Evolutionary conservation across 2,113 vertebrate species (phyloP).

Genomic region (Gymnocephalus cernua): DNA sequence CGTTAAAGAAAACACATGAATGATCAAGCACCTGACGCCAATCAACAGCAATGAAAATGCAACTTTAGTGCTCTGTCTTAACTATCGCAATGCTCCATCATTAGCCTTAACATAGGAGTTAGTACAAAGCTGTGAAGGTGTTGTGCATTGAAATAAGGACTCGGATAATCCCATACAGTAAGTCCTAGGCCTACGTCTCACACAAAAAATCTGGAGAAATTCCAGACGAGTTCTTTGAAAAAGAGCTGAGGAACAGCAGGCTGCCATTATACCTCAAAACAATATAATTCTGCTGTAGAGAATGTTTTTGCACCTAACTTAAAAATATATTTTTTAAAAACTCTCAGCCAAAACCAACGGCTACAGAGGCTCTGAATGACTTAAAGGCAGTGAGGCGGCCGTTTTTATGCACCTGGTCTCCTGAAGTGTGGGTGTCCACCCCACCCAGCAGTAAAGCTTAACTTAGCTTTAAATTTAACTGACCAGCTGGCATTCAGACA

Average conservation of each 20-base stretch:
- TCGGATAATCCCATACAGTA: not conserved
- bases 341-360: not conserved
- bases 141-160: not conserved
- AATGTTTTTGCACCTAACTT: not conserved
- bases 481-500: slow-evolving; percentile 76
- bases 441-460: slow-evolving; percentile 59
- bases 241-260: not conserved
- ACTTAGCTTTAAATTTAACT: slow-evolving; percentile 60
- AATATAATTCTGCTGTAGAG: not conserved
- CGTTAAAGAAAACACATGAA: too few relatives aligned
- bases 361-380: not conserved
- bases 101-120: not conserved
- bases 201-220: not conserved
- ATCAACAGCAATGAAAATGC: not conserved
- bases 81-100: not conserved
- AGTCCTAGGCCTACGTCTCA: not conserved
- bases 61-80: not conserved
- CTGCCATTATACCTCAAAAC: not conserved
- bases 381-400: not conserved
- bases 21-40: not conserved
- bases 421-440: slow-evolving; percentile 32
- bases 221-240: not conserved
- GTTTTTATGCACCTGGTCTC: slow-evolving; percentile 51
- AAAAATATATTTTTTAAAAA: not conserved
- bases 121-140: not conserved